Base-by-base conservation (phyloP, 2,888 invertebrate genomes). In the Pollenia labialis region DNA sequence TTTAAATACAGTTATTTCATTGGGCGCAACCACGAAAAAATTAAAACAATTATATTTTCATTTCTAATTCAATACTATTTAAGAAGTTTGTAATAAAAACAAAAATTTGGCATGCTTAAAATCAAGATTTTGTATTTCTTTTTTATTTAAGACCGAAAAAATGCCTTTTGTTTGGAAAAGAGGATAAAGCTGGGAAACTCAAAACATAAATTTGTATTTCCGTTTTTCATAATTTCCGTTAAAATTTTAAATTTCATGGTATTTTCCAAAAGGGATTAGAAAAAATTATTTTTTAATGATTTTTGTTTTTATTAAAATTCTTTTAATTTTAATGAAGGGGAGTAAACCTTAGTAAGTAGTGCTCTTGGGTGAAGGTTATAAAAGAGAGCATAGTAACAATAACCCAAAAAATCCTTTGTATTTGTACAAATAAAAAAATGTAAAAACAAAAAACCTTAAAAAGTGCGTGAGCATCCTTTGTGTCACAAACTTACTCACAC, bases 1-100 rank as follows among this genome's bases (percentile, higher is more conserved):
- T 90, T 93, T 93, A 93, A 93, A 93, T 92, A 93, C 93, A 92
- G 93, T 93, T 93, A 93, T 93, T 93, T 93, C 92, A 93, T 93
- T 93, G 93, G 93, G 90, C 92, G 91, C 92, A 90, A 91, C 91
- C 91, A 90, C 90, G 91, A 88, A 83, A 90, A 91, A 54, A 52
- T 60, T 82, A 89, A 90, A 89, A 89, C 88, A 74, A 83, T 91
- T 90, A 89, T 89, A 88, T 89, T 90, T 89, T 84, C 60, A 74
- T 52, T 64, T 75, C 68, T 62, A 71, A 56, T 71, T 75, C n/a
- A 18, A 81, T 54, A 60, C 18, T 71, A 50, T 18, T 74, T 52
- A 60, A 71, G 60, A 68, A 54, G 32, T 66, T 75, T 40, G 54
- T 42, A 18, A 23, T 52, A 32, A 32, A 32, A 75, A 60, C 44